Evolutionary conservation across 92 coral and sea anemone species (phyloP), one percentile per base, ranked within the genome.

Genomic region (Palythoa grandis): DNA sequence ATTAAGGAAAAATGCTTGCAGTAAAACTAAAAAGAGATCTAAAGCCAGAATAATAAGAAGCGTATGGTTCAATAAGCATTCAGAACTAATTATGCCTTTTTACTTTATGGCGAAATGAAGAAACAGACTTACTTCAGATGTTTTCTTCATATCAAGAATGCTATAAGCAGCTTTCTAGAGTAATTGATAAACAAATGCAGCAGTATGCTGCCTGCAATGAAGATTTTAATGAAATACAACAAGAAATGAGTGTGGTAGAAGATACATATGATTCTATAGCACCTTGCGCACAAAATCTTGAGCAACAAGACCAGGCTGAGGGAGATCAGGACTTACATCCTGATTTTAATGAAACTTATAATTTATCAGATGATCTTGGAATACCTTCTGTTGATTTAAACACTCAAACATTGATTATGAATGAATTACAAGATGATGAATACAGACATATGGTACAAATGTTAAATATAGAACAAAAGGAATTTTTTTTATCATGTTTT

Each of bases 81-180:
- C 68, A 61, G 72, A 68, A 68, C 72, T 68, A 23, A 24, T 29
- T 23, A 91, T 91, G 94, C 92, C n/a, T 91, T 22, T 91, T 91
- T 56, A 92, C 94, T 35, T 35, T 89, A 66, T 88, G 88, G 90
- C 22, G 90, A 65, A 88, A 88, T 88, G 94, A 91, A 83, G 87
- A 85, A 76, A 85, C 92, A 70, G 90, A 86, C 70, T 83, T 91
- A 69, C 87, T 88, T 73, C 92, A 83, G 52, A 52, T 75, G 22
- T 91, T 65, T 83, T 79, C 88, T 40, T 88, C 92, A 35, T 91
- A 80, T 79, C 74, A 86, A 61, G 89, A 91, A 17, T 82, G 83
- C 61, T 91, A 63, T 78, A 39, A 53, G 53, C 17, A 70, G 53
- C 79, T 85, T 40, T 61, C 54, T 35, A 53, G 88, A 63, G 61